phyloP scores from a whole-genome alignment of 2,113 vertebrate genomes.

The Amblyornis subalaris region DNA sequence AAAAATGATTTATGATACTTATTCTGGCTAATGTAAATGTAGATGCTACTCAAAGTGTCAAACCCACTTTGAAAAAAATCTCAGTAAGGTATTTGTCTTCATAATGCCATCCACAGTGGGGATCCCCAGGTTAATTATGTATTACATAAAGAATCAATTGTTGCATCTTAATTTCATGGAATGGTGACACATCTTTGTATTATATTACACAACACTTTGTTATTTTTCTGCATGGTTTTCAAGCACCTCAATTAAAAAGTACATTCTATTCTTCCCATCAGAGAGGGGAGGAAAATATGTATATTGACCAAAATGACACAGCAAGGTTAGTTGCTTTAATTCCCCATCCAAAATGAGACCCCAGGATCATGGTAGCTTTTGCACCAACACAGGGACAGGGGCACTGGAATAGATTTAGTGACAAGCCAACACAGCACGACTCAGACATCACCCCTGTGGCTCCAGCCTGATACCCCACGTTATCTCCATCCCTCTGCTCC shows the following conservation, averaged over 20 bases:
- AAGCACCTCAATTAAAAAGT: neutral
- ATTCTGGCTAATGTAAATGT: neutral
- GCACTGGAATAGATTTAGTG: neutral
- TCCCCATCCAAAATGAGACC: neutral
- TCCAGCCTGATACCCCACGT: neutral
- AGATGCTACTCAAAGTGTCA: neutral
- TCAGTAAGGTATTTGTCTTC: slow-evolving; percentile 5
- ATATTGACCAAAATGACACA: neutral
- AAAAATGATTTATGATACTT: slow-evolving; percentile 3
- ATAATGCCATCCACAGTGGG: neutral
- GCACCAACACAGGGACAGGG: neutral
- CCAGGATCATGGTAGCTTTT: neutral
- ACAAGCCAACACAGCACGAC: neutral
- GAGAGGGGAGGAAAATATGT: neutral
- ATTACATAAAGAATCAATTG: neutral
- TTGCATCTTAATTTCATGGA: neutral
- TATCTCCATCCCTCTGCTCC: neutral
- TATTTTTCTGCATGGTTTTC: neutral
- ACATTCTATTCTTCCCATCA: neutral
- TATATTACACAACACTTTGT: neutral
- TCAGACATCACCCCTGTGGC: neutral
- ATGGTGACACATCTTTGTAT: neutral
- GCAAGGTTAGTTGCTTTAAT: neutral
- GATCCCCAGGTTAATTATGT: neutral
- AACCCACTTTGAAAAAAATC: neutral